phyloP scores from a whole-genome alignment of 2,113 vertebrate genomes.

The Thermophis baileyi region DNA sequence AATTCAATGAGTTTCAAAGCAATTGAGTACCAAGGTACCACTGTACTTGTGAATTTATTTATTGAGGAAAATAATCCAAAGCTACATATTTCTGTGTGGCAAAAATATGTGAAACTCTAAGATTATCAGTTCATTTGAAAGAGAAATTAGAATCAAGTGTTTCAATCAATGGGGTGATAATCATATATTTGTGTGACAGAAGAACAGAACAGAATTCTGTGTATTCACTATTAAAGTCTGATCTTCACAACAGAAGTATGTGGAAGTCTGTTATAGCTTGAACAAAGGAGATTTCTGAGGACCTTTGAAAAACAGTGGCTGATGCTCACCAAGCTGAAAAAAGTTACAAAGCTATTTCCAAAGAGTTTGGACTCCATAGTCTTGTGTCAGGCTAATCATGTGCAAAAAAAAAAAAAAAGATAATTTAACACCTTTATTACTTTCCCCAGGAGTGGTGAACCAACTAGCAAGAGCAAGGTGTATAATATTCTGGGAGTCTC shows the following conservation, averaged over 20 bases:
- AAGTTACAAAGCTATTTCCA: too few relatives aligned
- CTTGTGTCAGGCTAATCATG: not conserved
- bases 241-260: too few relatives aligned
- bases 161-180: too few relatives aligned
- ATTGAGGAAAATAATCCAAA: not conserved
- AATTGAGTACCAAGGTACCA: not conserved
- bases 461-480: not conserved
- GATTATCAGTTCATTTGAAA: not conserved
- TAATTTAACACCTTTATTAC: not conserved
- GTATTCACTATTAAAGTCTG: too few relatives aligned
- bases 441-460: not conserved
- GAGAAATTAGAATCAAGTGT: not conserved
- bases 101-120: not conserved
- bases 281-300: not conserved
- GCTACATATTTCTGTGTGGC: not conserved
- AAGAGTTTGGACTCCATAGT: not conserved
- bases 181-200: too few relatives aligned
- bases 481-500: not conserved
- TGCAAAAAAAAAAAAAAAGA: not conserved
- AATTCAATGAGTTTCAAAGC: not conserved
- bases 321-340: not conserved
- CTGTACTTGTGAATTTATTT: not conserved
- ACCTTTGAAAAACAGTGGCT: not conserved
- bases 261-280: not conserved
- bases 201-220: too few relatives aligned